These are phyloP conservation scores for Autographa pulchrina DNA, from an alignment of 2,888 invertebrate species.

Conservation along the genomic window DNA sequence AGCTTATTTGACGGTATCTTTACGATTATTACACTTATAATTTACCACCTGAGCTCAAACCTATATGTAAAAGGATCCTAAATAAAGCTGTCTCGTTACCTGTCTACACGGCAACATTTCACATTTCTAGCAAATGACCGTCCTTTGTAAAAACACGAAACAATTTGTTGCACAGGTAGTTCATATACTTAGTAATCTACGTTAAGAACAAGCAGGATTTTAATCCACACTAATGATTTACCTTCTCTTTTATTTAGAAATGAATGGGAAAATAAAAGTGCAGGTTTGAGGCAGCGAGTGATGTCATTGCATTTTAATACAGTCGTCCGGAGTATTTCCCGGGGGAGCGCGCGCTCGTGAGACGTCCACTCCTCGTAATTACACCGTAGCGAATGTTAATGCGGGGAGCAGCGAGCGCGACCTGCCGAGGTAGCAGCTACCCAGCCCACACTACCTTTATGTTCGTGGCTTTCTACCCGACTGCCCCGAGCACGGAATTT, in stretches of 20 bases:
- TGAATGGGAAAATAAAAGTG: slow-evolving; percentile 17
- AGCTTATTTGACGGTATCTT: slow-evolving; percentile 46
- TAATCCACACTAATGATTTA: slow-evolving; percentile 7
- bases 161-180: neutral
- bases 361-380: slow-evolving; percentile 70
- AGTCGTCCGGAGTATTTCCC: slow-evolving; percentile 63
- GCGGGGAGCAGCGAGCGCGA: slow-evolving; percentile 38
- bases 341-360: slow-evolving; percentile 47
- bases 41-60: slow-evolving; percentile 23
- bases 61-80: neutral
- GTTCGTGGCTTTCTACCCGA: slow-evolving; percentile 28
- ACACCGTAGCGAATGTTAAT: slow-evolving; percentile 60
- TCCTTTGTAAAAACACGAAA: neutral
- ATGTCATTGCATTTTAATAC: slow-evolving; percentile 66
- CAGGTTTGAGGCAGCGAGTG: slow-evolving; percentile 39
- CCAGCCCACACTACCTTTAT: slow-evolving; percentile 35
- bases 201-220: neutral
- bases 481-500: slow-evolving; percentile 18
- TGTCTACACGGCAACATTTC: neutral
- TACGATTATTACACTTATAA: slow-evolving; percentile 37
- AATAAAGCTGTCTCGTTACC: neutral
- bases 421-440: slow-evolving; percentile 34
- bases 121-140: neutral
- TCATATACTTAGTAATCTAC: neutral
- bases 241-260: slow-evolving; percentile 18